phyloP scores from a whole-genome alignment of 1,140 invertebrate species.

The Drosophila orena region DNA sequence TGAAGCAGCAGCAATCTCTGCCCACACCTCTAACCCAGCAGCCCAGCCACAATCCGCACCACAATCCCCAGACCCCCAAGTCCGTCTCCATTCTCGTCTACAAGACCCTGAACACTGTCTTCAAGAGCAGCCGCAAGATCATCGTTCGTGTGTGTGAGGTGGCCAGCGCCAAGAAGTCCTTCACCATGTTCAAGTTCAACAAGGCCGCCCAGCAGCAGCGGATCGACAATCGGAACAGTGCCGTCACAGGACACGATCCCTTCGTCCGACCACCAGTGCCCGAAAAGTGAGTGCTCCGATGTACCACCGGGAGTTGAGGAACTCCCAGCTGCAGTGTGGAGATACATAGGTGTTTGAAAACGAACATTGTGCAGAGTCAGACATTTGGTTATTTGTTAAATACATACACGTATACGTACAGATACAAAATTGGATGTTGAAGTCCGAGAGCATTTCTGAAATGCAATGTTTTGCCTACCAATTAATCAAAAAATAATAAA shows the following conservation, averaged over 20 bases:
- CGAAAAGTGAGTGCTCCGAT: conserved; percentile 84
- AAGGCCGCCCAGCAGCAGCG: conserved; percentile 89
- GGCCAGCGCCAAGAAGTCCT: conserved; percentile 83
- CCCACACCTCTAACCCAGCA: conserved; percentile 64
- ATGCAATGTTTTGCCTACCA: no score
- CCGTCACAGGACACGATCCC: conserved; percentile 90
- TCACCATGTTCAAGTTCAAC: conserved; percentile 91
- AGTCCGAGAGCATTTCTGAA: no score
- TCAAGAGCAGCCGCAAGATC: conserved; percentile 84
- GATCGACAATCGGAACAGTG: conserved; percentile 87
- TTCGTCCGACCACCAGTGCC: conserved; percentile 89
- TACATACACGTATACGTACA: no score
- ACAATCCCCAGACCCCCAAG: conserved; percentile 68
- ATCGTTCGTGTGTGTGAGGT: conserved; percentile 84
- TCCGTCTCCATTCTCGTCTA: conserved; percentile 84
- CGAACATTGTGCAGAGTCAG: no score
- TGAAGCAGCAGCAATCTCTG: conserved; percentile 81
- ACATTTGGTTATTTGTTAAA: no score
- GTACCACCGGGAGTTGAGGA: not conserved
- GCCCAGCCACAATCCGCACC: conserved; percentile 32
- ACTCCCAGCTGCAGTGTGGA: not conserved
- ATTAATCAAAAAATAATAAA: no score
- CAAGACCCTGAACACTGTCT: conserved; percentile 84
- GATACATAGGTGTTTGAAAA: conserved; percentile 10
- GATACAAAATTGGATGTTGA: no score